Conservation (phyloP, 2,797 vertebrate genomes). For the Selene dorsalis region DNA sequence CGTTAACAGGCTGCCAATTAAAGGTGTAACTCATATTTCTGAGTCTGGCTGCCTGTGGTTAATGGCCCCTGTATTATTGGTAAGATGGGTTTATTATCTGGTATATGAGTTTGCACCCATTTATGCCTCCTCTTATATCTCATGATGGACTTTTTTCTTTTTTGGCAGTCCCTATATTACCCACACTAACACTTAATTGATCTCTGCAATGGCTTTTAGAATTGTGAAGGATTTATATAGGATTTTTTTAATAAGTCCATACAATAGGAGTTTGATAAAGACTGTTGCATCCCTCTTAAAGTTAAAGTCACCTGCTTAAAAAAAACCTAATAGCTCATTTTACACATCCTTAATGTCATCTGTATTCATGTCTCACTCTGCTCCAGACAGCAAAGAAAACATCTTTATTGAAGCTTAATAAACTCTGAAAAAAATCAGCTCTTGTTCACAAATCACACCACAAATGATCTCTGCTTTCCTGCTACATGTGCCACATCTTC, state of each 20-base stretch:
- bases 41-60: neutral
- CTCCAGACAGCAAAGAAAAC: neutral
- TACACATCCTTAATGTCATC: neutral
- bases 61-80: neutral
- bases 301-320: neutral
- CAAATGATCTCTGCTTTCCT: neutral
- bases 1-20: conserved; percentile 3
- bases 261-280: neutral
- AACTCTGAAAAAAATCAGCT: neutral
- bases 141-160: neutral
- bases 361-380: neutral
- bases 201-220: neutral
- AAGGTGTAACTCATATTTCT: conserved; percentile 7
- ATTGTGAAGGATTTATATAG: neutral
- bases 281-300: neutral
- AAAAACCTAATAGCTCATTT: neutral
- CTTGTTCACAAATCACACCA: neutral
- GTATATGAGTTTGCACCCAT: neutral
- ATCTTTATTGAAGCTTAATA: neutral
- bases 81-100: neutral
- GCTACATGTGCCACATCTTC: too few species aligned
- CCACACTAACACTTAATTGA: neutral
- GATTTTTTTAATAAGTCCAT: too few species aligned
- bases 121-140: neutral
- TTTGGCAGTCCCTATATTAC: neutral